A percentile compares a stretch with the other conserved stretches of the same genome.
These are phyloP conservation scores for Scaptomyza tumidula DNA, from an alignment of 2,888 invertebrate species.

Conservation along the genomic window DNA sequence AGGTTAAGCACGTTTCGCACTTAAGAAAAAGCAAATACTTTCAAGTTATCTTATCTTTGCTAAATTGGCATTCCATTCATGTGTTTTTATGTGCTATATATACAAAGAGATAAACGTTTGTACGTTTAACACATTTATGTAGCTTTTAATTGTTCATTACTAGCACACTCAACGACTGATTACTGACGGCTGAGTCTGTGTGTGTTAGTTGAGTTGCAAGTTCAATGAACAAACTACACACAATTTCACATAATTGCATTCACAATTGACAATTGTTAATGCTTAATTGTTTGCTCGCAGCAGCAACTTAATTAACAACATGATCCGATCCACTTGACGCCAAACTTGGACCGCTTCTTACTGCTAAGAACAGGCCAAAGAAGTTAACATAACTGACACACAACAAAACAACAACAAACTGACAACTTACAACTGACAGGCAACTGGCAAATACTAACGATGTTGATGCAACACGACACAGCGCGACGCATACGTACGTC, in stretches of 20 bases:
- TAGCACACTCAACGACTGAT: conserved; percentile 11
- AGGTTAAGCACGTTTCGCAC: too few relatives aligned
- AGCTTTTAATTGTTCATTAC: conserved; percentile 15
- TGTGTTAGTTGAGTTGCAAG: conserved; percentile 22
- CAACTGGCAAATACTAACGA: not conserved
- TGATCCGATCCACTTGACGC: conserved; percentile 19
- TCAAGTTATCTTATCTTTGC: not conserved
- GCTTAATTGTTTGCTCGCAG: conserved; percentile 8
- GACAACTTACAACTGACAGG: conserved; percentile 9
- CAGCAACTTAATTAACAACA: conserved; percentile 41
- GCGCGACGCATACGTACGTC: conserved; percentile 13
- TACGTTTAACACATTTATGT: not conserved
- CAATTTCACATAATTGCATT: conserved; percentile 22
- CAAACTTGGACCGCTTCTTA: too few relatives aligned
- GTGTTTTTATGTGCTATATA: too few relatives aligned
- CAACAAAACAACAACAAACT: conserved; percentile 2
- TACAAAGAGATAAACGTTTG: not conserved
- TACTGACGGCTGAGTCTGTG: too few relatives aligned
- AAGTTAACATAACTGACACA: conserved; percentile 36
- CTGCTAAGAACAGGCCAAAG: conserved; percentile 25
- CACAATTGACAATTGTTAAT: conserved; percentile 23
- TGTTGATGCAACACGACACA: conserved; percentile 44
- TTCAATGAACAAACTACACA: conserved; percentile 36
- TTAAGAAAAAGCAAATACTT: not conserved
- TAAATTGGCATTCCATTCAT: conserved; percentile 25